Evolutionary conservation across 2,888 invertebrate species (phyloP), one percentile per base, ranked within the genome.

Genomic region (Ichneumoninae sp.): DNA sequence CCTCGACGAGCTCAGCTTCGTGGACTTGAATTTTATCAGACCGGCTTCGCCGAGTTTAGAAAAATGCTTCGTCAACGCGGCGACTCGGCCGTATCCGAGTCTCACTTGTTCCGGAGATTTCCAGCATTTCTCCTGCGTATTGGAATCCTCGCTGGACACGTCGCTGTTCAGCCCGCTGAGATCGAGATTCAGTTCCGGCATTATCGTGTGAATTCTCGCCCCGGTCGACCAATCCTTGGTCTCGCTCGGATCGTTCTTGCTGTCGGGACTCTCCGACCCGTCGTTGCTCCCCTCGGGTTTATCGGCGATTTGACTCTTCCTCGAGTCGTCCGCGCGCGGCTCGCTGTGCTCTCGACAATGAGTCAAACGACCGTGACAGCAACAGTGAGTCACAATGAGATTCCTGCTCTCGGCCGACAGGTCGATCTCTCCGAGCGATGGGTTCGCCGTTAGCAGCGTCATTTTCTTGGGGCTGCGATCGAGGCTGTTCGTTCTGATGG

Each of bases 11-110:
- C 84, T 86, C 3, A 92, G 80, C 33, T 88, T 90, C 7, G 88
- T 90, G 0, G 91, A 90, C 19, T 90, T 91, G 80, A 91, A 90
- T 86, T 91, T 93, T 10, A 93, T 93, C 10, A 93, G 80, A 3
- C 93, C 94, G 0, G 93, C 91, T 13, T 93, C 93, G 1, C 93
- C 94, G 22, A 94, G 91, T 57, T 93, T 90, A 0, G 94, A 94
- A 78, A 97, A 97, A 92, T 96, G 96, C 90, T 96, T 96, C 0
- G 96, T 95, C 82, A 97, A 94, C 57, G 96, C 96, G 81, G 96
- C 96, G 0, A 97, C 97, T 92, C 96, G 95, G 0, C 96, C 96
- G 81, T 95, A 95, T 0, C 96, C 96, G 26, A 96, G 95, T 80
- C 96, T 94, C 74, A 95, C 96, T 88, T 96, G 96, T 88, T 96